phyloP scores from a whole-genome alignment of 2,797 vertebrate genomes.

The Cheirogaleus major region DNA sequence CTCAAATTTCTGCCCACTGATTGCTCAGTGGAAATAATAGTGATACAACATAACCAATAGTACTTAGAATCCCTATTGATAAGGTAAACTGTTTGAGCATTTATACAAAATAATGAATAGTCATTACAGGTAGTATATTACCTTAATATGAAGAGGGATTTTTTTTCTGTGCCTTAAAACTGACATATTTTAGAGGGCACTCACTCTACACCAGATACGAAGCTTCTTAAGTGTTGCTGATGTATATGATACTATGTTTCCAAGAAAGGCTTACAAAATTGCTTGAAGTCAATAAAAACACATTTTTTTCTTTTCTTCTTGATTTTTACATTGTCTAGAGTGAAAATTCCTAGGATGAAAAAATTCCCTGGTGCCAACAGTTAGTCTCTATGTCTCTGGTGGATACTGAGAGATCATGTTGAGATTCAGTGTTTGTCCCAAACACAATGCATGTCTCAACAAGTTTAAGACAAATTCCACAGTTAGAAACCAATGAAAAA shows the following conservation, averaged over 20 bases:
- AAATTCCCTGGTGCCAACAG: background rate
- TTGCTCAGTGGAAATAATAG: background rate
- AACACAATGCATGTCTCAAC: background rate
- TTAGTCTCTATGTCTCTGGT: background rate
- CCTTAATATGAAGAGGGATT: background rate
- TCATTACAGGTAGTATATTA: background rate
- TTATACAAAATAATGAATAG: background rate
- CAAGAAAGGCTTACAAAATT: background rate
- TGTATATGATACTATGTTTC: background rate
- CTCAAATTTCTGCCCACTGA: background rate
- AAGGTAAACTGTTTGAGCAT: no score
- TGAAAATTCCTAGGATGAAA: no score
- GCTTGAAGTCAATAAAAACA: background rate
- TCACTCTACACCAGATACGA: background rate
- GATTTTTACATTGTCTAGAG: fast-evolving
- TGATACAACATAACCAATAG: background rate
- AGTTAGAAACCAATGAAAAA: background rate
- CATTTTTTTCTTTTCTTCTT: background rate
- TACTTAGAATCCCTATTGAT: fast-evolving
- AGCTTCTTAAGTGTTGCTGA: background rate
- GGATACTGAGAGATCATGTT: background rate
- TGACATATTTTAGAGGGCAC: background rate
- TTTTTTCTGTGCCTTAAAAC: background rate
- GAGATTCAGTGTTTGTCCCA: background rate
- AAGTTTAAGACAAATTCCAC: background rate